Conservation (phyloP, 2,888 invertebrate genomes). For the Athrips mouffetella region DNA sequence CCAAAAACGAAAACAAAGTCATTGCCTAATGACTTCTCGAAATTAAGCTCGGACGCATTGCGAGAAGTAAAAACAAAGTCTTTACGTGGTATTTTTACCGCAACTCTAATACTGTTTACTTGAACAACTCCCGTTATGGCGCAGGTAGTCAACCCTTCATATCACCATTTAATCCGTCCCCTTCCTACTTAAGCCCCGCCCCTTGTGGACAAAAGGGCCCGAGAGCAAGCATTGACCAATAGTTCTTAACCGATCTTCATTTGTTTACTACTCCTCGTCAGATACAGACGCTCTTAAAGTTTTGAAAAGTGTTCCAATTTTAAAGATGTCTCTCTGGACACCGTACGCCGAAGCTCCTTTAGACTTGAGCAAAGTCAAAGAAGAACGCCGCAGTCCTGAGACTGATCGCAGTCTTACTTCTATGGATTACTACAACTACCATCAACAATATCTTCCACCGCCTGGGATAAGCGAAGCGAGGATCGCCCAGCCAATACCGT, state of each 20-base stretch:
- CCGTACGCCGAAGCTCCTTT: slow-evolving; percentile 51
- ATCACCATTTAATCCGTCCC: slow-evolving; percentile 20
- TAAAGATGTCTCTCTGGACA: slow-evolving; percentile 58
- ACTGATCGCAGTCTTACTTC: neutral
- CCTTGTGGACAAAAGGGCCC: slow-evolving; percentile 25
- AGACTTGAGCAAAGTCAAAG: slow-evolving; percentile 41
- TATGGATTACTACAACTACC: neutral
- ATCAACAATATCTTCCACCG: neutral
- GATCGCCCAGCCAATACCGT: neutral
- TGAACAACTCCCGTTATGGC: slow-evolving; percentile 3
- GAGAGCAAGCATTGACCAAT: slow-evolving; percentile 24
- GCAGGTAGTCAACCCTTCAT: slow-evolving; percentile 7
- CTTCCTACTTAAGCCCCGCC: slow-evolving; percentile 24
- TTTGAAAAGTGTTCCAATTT: slow-evolving; percentile 1
- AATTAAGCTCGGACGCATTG: neutral
- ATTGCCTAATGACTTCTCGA: neutral
- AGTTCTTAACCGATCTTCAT: slow-evolving; percentile 26
- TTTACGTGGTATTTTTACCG: neutral
- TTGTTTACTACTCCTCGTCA: slow-evolving; percentile 23
- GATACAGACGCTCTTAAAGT: slow-evolving; percentile 18
- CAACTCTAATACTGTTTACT: slow-evolving; percentile 6
- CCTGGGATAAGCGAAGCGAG: neutral
- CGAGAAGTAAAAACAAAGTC: neutral
- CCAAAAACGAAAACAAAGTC: neutral
- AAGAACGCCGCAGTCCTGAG: neutral